phyloP scores from a whole-genome alignment of 2,797 vertebrate genomes.

The Helicolenus hilgendorfi region DNA sequence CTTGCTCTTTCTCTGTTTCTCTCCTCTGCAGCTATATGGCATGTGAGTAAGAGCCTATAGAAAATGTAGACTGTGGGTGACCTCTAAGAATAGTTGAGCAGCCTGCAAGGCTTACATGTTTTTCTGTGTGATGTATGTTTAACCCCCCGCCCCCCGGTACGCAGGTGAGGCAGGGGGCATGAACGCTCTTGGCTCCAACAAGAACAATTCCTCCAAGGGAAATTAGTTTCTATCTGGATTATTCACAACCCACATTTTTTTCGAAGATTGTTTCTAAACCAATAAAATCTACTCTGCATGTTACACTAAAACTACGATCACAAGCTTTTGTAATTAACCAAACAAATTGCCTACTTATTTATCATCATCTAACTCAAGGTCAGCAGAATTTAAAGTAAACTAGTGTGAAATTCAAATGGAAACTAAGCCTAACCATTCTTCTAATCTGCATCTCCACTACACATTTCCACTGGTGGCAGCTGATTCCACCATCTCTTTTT shows the following conservation, averaged over 20 bases:
- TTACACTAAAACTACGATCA: background rate
- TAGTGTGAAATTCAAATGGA: background rate
- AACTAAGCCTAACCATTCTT: background rate
- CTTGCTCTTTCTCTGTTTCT: slow-evolving; percentile 35
- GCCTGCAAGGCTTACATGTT: slow-evolving; percentile 15
- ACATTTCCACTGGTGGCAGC: background rate
- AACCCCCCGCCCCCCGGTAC: slow-evolving; percentile 24
- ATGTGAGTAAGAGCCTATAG: slow-evolving; percentile 54
- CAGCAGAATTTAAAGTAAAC: background rate
- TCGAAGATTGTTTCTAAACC: slow-evolving; percentile 12
- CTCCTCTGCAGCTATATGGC: slow-evolving; percentile 33
- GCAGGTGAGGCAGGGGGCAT: slow-evolving; percentile 34
- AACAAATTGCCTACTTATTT: background rate
- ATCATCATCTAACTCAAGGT: background rate
- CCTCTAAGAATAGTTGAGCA: slow-evolving; percentile 65
- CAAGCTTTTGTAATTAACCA: background rate
- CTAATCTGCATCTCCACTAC: slow-evolving; percentile 6
- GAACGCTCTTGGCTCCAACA: slow-evolving; percentile 11
- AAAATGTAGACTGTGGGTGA: slow-evolving; percentile 47
- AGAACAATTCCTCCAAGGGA: slow-evolving; percentile 26
- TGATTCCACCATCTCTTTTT: background rate
- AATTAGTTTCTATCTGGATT: slow-evolving; percentile 39
- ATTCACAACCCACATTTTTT: slow-evolving; percentile 35
- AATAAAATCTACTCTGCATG: slow-evolving; percentile 12
- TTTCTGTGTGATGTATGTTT: slow-evolving; percentile 54